Conservation (phyloP, 2,113 vertebrate species). For the Brachyhypopomus gauderio region DNA sequence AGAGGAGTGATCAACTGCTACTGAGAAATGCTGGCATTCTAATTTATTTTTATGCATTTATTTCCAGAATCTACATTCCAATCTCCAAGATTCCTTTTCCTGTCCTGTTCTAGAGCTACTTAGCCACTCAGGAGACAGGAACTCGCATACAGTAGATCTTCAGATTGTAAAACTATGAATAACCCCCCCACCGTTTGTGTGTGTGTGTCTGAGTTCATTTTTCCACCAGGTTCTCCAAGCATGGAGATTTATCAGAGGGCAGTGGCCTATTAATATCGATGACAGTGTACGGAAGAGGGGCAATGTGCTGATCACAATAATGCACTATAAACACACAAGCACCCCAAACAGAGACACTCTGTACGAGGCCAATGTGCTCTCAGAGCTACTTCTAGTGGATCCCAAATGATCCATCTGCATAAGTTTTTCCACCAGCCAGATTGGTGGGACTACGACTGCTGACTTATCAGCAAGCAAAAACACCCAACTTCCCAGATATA, state of each 20-base stretch:
- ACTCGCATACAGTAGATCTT: conserved; percentile 38
- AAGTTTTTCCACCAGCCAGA: no score
- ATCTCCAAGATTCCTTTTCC: conserved; percentile 9
- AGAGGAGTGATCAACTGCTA: background rate
- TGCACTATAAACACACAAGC: conserved; percentile 21
- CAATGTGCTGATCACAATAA: conserved; percentile 55
- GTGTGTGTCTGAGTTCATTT: conserved; percentile 29
- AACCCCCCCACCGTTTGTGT: background rate
- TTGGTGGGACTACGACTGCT: no score
- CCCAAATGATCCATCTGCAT: no score
- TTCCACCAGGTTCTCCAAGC: conserved; percentile 62
- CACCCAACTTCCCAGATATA: no score
- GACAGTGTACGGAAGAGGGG: conserved; percentile 53
- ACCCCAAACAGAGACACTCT: background rate
- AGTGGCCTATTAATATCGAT: conserved; percentile 69
- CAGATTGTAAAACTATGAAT: conserved; percentile 12
- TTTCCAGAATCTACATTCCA: conserved; percentile 15
- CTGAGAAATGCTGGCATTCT: background rate
- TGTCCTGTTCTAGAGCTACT: background rate
- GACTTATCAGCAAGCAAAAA: no score
- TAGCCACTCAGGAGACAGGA: conserved; percentile 20
- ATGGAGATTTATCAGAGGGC: conserved; percentile 58
- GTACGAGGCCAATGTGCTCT: background rate
- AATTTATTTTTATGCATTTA: conserved; percentile 16
- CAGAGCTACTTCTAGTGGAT: no score